Evolutionary conservation across 2,888 invertebrate species (phyloP).

Genomic region (Bimastos eiseni): DNA sequence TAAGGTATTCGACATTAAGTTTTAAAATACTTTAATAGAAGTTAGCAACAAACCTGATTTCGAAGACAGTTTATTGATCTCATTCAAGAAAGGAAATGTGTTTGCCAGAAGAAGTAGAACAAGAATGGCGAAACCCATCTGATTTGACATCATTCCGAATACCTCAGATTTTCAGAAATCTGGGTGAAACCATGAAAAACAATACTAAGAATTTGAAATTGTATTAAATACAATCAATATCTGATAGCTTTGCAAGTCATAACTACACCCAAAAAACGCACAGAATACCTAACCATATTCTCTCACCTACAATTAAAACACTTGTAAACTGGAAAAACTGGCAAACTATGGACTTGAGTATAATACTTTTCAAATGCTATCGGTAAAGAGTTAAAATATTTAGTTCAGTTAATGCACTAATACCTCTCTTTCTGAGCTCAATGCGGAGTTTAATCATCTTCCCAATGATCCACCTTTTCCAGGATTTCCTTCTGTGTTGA

Average conservation of each 20-base stretch:
- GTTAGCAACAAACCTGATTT: not conserved
- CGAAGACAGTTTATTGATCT: not conserved
- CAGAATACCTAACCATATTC: not conserved
- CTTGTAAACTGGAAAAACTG: too few relatives aligned
- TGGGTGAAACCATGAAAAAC: not conserved
- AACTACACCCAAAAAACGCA: not conserved
- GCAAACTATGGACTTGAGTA: too few relatives aligned
- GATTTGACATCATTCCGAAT: not conserved
- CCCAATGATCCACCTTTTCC: too few relatives aligned
- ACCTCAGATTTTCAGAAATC: not conserved
- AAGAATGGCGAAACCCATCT: not conserved
- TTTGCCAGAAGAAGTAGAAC: slow-evolving; percentile 3
- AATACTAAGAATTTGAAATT: not conserved
- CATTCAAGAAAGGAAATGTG: not conserved
- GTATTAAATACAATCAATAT: not conserved
- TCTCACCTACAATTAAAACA: too few relatives aligned
- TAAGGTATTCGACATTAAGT: not conserved
- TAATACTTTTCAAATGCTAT: too few relatives aligned
- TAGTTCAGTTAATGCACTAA: too few relatives aligned
- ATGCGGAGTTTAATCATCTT: too few relatives aligned
- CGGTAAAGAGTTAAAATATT: too few relatives aligned
- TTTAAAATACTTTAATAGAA: not conserved
- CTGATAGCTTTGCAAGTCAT: not conserved
- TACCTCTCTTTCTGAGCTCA: too few relatives aligned
- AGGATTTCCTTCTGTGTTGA: too few relatives aligned